phyloP scores from a whole-genome alignment of 2,113 vertebrate species.

The Antennarius striatus region DNA sequence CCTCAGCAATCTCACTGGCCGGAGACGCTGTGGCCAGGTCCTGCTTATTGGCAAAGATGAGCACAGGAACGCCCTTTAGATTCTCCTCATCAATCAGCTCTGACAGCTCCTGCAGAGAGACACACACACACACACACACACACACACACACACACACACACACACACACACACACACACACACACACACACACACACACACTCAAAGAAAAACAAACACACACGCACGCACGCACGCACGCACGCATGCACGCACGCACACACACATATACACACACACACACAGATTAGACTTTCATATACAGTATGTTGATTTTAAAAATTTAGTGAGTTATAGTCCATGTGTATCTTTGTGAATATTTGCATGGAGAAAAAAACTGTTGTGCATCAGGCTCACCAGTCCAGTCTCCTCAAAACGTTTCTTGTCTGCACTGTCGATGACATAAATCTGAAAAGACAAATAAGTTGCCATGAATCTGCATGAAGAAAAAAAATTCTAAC shows the following conservation, averaged over 20 bases:
- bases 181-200: too few relatives aligned
- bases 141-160: too few relatives aligned
- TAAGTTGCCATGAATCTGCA: not conserved
- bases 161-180: too few relatives aligned
- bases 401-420: slow-evolving; percentile 91
- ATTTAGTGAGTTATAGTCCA: too few relatives aligned
- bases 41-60: slow-evolving; percentile 92
- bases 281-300: too few relatives aligned
- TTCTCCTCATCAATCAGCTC: slow-evolving; percentile 85
- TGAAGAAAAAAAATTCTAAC: not conserved
- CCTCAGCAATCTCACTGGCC: slow-evolving; percentile 85
- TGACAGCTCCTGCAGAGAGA: slow-evolving; percentile 82
- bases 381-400: slow-evolving; percentile 76
- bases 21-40: slow-evolving; percentile 84
- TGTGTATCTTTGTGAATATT: not conserved
- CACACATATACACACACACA: too few relatives aligned
- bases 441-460: slow-evolving; percentile 83
- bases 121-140: not conserved
- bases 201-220: too few relatives aligned
- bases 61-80: slow-evolving; percentile 82
- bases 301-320: too few relatives aligned
- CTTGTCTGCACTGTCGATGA: slow-evolving; percentile 90
- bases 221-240: too few relatives aligned
- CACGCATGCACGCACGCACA: too few relatives aligned
- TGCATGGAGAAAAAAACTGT: not conserved